Base-by-base conservation (phyloP, 64 coral and sea anemone species). In the Pachyseris speciosa region DNA sequence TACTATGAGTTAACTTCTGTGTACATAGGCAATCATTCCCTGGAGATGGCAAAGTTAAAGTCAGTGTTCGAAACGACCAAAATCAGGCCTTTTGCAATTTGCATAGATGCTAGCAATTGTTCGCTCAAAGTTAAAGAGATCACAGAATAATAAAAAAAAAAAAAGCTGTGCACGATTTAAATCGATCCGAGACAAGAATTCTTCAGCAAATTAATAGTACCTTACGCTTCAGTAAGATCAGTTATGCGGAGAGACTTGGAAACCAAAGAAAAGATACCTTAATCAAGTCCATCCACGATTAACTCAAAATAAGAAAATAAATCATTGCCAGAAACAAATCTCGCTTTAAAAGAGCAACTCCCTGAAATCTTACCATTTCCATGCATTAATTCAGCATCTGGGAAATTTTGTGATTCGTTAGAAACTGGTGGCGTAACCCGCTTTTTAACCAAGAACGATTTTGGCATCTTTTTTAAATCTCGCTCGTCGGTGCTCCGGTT, bases 391-490 rank as follows among this genome's bases (percentile, higher is more conserved):
- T 91, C 78, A 64, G 86, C 33, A 7, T 67, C 75, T 11, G 85
- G 27, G 29, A 69, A 43, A 53, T 63, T 17, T 64, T 48, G 78
- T 29, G 47, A 51, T 22, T 96, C 94, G 39, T 49, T 84, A 55
- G 47, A 24, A 58, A 45, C 63, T 32, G 69, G 15, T 31, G 24
- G 22, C 27, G 19, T 22, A 6, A 61, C 64, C 26, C 91, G 43
- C 48, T 93, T 93, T 53, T 96, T 96, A 49, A 96, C 94, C 11
- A 96, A 74, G 44, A 96, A 96, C 25, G 91, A 87, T 69, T 72
- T 96, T 3, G 94, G 94, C 94, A 96, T 96, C n/a, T 71, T 83
- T 27, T 17, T 37, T 63, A 8, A 70, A 78, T 74, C 27, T 26
- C 42, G 27, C 30, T 52, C 32, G 68, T 38, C 42, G 55, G 43